A percentile compares a stretch with the other conserved stretches of the same genome.
Conservation (phyloP, 2,888 invertebrate genomes). For the Yponomeuta malinellus region DNA sequence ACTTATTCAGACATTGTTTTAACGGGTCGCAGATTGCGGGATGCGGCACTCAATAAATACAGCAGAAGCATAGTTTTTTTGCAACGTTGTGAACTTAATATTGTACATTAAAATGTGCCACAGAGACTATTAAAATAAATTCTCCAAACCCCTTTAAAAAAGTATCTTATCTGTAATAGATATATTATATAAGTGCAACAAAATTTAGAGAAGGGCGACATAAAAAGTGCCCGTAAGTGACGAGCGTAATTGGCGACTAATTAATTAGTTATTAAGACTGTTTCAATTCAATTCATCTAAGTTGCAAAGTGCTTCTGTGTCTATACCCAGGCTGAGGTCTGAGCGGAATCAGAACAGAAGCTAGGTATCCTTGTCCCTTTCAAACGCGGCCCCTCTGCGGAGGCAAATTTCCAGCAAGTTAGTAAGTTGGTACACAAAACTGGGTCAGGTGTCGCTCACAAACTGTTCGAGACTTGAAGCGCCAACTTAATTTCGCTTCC, state of each 20-base stretch:
- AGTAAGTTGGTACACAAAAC: not conserved
- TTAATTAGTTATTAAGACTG: no score
- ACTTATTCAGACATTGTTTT: not conserved
- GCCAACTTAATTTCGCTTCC: not conserved
- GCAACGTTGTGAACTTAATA: not conserved
- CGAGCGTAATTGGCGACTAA: no score
- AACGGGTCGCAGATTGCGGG: not conserved
- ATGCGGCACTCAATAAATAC: not conserved
- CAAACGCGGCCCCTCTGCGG: not conserved
- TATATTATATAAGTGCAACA: no score
- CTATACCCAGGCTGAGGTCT: not conserved
- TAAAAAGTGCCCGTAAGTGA: no score
- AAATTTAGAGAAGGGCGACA: no score
- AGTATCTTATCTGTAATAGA: no score
- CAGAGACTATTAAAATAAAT: no score
- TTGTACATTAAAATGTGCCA: no score
- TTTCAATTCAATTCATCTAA: no score
- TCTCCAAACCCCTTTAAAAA: no score
- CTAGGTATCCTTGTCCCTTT: slow-evolving; percentile 1
- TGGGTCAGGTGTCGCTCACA: not conserved
- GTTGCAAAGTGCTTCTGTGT: not conserved
- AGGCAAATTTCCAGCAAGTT: not conserved
- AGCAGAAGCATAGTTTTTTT: not conserved
- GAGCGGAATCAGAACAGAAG: not conserved
- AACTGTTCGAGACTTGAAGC: not conserved